Evolutionary conservation across 2,113 vertebrate species (phyloP), one percentile per base, ranked within the genome.

Genomic region (Archilochus colubris): DNA sequence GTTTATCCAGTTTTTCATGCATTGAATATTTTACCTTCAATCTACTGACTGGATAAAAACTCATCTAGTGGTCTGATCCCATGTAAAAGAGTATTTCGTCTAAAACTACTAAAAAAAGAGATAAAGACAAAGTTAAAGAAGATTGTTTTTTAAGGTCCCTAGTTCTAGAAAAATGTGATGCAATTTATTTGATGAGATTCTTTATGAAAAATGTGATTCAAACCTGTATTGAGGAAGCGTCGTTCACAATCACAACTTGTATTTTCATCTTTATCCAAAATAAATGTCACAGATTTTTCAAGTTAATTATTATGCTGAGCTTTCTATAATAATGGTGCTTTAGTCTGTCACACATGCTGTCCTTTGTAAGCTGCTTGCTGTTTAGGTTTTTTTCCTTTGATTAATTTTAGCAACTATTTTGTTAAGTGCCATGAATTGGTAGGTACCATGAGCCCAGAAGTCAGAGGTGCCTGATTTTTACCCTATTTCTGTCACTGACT

Each of bases 391-490:
- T 82, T 68, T 44, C 22, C 23, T 90, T 90, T 54, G 14, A 59
- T 72, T 87, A 78, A 86, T 95, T 92, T 95, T 83, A 74, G 86
- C 50, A 90, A 36, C 50, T 84, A 8, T 81, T 82, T 90, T 77
- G 43, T 7, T 69, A 70, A 85, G 33, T 74, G 63, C 12, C 77
- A 21, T 21, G 15, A 89, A 87, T 89, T 88, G 82, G 25, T 48
- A 77, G 21, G 53, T 55, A 61, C 31, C 7, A 7, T 3, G 5
- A 80, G 64, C 58, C 23, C 25, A 87, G 48, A 87, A 89, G 59
- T 67, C 75, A 85, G 59, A 73, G n/a, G 59, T 70, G 66, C 81
- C 67, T 51, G 74, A n/a, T 40, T 95, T 94, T 92, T 61, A 59
- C 20, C 5, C 33, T 72, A 6, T 75, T 92, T 89, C 30, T 84